Evolutionary conservation across 2,797 vertebrate genomes (phyloP), one percentile per base, ranked within the genome.

Genomic region (Botia almorhae): DNA sequence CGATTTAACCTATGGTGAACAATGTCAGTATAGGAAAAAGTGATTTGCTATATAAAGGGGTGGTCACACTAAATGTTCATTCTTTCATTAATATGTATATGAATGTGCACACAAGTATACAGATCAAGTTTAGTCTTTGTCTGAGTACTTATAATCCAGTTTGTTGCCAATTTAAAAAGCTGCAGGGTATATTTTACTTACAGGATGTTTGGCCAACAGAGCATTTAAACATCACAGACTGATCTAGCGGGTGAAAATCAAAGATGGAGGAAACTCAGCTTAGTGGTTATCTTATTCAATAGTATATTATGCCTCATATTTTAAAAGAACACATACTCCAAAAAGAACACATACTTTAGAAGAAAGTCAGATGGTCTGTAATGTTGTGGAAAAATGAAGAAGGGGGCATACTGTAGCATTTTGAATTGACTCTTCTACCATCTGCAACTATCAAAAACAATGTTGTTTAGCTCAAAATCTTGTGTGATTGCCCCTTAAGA

Each of bases 41-140:
- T 46, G 67, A 36, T 56, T 56, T 48, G 50, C 50, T 43, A 26
- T 19, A 23, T 36, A 74, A 74, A 79, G 50, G 43, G 76, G 58
- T 12, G 19, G 43, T 50, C 76, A 60, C 67, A 63, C 23, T 70
- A 61, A 17, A 78, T 51, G 50, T 36, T 3, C 17, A 17, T 46
- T 43, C 39, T 13, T 50, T 21, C 12, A 74, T 63, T 74, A 5
- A 51, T 48, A 7, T 74, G 36, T 39, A 74, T 29, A 43, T 19
- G 7, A 46, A 36, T 0, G 19, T 12, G 33, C 5, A 29, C 55
- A 10, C 23, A 13, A 33, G 33, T 33, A 33, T 33, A 33, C 33
- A 33, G 4, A 33, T 33, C 3, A 33, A 33, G 33, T 33, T 33
- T 33, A 1, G 33, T 33, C 33, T 33, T 33, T 33, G 33, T 33